Base-by-base conservation (phyloP, 1,140 invertebrate species). In the Goniozus legneri region DNA sequence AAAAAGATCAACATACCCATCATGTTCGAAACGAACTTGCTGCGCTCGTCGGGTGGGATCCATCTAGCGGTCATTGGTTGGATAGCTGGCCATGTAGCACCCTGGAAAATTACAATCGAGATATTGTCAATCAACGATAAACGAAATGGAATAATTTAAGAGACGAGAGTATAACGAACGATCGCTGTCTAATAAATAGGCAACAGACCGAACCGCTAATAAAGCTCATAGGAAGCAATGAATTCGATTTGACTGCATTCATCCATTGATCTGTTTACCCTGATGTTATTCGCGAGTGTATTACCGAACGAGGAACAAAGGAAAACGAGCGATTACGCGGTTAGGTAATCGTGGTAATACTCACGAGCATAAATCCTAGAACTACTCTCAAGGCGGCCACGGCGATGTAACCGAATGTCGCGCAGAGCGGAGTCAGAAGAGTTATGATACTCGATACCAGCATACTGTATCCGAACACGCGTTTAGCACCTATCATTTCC, bases 21-120 rank as follows among this genome's bases (percentile, higher is more conserved):
- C 87, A 90, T 89, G 58, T 90, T 88, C 1, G 88, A 85, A 64
- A 89, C 86, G 64, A 91, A 89, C 72, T 91, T 89, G 42, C 88
- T 92, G 49, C 91, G 82, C 64, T 96, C 92, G 73, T 85, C 83
- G 1, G 91, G 89, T 8, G 92, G 92, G 47, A 93, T 89, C 92
- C 92, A 97, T 56, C 87, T 85, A 0, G 91, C 88, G 18, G 90
- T 87, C 80, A 95, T 85, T 2, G 90, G 89, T 53, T 91, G 86
- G 47, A 95, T 94, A 13, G 91, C 86, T 15, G 93, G 92, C 85
- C 91, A 96, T 3, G 91, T 93, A 4, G 88, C 91, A 44, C 92
- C 85, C 84, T 86, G 49, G 34, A n/a, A n/a, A n/a, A n/a, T n/a
- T n/a, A n/a, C n/a, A n/a, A n/a, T n/a, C n/a, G n/a, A n/a, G 62